Base-by-base conservation (phyloP, 2,888 invertebrate genomes). In the Apamea sordens region DNA sequence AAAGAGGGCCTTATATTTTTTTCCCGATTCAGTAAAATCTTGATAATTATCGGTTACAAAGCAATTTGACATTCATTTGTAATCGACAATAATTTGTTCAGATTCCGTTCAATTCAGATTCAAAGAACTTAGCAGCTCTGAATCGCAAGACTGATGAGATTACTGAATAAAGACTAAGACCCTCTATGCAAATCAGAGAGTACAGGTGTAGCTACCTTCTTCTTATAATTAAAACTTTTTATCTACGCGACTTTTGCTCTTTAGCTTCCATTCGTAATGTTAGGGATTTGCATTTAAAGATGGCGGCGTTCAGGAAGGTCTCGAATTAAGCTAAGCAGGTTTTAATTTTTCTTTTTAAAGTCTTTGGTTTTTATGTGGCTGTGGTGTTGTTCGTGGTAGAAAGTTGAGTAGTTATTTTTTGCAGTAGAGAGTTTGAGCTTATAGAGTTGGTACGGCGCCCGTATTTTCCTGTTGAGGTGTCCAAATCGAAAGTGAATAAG, bases 181-280 rank as follows among this genome's bases (percentile, higher is more conserved):
- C 50, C 1, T 82, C 72, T 79, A 87, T 82, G 83, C 77, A 85
- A 87, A 91, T 90, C 89, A 85, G 74, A 75, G 72, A 71, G 67
- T 91, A 87, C 91, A 92, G 91, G 91, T 92, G 91, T 85, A 86
- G 79, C 82, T 68, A 70, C 82, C 74, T 65, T 82, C 79, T 50
- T 77, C 74, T 82, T 85, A 86, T 92, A 91, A 92, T 91, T 91
- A 91, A 91, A 92, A 92, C 84, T 92, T 92, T 91, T 86, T 89
- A 86, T 87, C 82, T 44, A 36, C 78, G 83, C 67, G 90, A 90
- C 84, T 90, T 87, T 75, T 77, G 74, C 82, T 80, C 79, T 83
- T 80, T 83, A 81, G 79, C 71, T 86, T 80, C 67, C 64, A 83
- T 84, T 83, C 79, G 80, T 77, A 83, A 84, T 84, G 82, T 84